These are phyloP conservation scores for Nestor notabilis DNA, from an alignment of 2,113 vertebrate genomes.

Conservation along the genomic window DNA sequence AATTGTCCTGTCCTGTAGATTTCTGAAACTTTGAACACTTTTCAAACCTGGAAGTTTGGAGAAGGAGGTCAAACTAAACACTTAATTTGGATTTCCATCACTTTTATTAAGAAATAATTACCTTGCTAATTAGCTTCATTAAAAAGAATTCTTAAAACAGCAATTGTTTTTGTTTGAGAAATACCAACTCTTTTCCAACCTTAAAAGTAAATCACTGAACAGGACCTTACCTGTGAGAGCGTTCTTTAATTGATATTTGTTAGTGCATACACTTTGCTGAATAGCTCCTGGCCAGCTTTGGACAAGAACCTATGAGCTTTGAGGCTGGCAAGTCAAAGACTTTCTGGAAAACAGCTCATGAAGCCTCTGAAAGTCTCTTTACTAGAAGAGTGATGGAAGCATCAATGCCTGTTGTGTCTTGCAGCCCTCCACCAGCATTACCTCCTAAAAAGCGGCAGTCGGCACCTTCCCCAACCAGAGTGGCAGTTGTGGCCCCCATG, in stretches of 20 bases:
- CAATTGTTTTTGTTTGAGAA: background rate
- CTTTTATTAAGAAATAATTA: background rate
- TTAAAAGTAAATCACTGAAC: background rate
- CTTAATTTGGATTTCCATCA: background rate
- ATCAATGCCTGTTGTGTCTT: conserved; percentile 9
- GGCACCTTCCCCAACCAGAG: conserved; percentile 90
- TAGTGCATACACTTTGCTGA: background rate
- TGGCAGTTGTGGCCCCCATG: conserved; percentile 96
- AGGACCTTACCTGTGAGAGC: background rate
- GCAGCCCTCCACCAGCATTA: conserved; percentile 90
- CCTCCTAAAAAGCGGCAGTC: conserved; percentile 97
- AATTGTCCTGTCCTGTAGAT: background rate
- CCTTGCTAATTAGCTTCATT: background rate
- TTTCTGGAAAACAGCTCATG: background rate
- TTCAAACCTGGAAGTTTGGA: background rate
- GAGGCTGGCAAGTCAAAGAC: background rate
- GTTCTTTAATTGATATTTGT: background rate
- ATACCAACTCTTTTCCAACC: background rate
- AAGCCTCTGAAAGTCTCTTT: background rate
- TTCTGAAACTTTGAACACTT: background rate
- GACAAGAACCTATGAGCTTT: background rate
- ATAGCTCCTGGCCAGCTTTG: background rate
- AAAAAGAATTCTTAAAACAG: background rate
- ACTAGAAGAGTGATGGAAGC: background rate
- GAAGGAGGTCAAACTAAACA: background rate